Evolutionary conservation across 2,113 vertebrate species (phyloP).

Genomic region (Suncus etruscus): DNA sequence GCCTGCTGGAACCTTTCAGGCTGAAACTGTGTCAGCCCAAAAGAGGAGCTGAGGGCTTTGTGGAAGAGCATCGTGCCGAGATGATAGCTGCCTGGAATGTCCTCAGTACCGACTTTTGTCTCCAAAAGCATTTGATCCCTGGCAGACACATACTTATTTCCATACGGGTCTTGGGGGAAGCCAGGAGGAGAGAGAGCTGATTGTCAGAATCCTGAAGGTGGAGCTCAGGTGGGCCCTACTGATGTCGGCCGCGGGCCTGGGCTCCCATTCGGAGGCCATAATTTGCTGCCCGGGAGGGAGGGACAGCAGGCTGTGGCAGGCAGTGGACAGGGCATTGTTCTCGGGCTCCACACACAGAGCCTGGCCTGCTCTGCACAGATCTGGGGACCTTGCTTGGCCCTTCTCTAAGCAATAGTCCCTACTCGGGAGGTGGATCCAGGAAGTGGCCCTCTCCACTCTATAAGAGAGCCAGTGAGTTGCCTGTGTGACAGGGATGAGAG

Average conservation of each 20-base stretch:
- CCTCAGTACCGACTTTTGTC: conserved; percentile 91
- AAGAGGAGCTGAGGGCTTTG: conserved; percentile 90
- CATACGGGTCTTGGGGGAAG: conserved; percentile 90
- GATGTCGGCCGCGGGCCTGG: conserved; percentile 87
- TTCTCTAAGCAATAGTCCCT: conserved; percentile 28
- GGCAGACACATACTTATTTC: conserved; percentile 91
- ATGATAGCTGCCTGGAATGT: conserved; percentile 90
- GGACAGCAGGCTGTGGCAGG: conserved; percentile 77
- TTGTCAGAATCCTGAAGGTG: conserved; percentile 91
- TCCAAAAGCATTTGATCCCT: conserved; percentile 92
- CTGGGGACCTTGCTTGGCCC: not conserved
- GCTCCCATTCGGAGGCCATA: conserved; percentile 85
- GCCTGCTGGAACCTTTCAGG: conserved; percentile 90
- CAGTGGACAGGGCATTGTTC: conserved; percentile 79
- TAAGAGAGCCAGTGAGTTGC: conserved; percentile 39
- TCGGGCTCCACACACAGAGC: conserved; percentile 10
- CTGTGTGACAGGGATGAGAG: conserved; percentile 75
- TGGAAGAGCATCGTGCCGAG: conserved; percentile 89
- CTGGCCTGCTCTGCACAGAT: conserved; percentile 40
- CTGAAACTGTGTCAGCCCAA: conserved; percentile 93
- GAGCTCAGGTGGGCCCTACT: conserved; percentile 86
- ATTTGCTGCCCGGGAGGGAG: conserved; percentile 87
- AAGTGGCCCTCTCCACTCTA: not conserved
- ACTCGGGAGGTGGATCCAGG: not conserved
- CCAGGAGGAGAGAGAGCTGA: conserved; percentile 87